Percentiles rank a stretch among this genome's conserved stretches.
phyloP scores from a whole-genome alignment of 2,888 invertebrate genomes.

The Cosmopolites sordidus region DNA sequence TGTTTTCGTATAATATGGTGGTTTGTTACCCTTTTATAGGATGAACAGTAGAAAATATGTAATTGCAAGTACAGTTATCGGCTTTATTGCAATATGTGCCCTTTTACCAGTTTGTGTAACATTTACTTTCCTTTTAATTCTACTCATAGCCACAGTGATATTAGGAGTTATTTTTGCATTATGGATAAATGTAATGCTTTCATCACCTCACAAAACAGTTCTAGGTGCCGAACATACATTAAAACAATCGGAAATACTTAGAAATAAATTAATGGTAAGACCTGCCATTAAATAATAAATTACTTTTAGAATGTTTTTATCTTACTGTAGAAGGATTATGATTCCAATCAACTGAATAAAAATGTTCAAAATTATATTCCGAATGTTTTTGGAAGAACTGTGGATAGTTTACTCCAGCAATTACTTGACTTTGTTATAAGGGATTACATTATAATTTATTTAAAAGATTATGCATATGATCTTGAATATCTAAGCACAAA shows the following conservation, averaged over 20 bases:
- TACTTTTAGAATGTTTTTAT: too few species aligned
- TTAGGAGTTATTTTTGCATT: constrained; percentile 51
- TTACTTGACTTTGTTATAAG: constrained; percentile 73
- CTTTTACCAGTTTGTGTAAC: constrained; percentile 9
- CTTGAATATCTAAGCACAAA: constrained; percentile 49
- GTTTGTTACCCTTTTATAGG: constrained; percentile 18
- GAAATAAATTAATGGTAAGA: constrained; percentile 59
- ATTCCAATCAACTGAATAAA: constrained; percentile 30
- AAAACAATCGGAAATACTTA: constrained; percentile 58
- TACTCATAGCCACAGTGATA: constrained; percentile 15
- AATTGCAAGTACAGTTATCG: constrained; percentile 15
- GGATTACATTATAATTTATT: constrained; percentile 76
- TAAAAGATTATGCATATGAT: constrained; percentile 57
- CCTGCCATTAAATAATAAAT: too few species aligned
- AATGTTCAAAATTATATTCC: constrained; percentile 55
- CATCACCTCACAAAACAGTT: constrained; percentile 62
- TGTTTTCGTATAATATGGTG: background rate
- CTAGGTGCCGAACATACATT: constrained; percentile 57
- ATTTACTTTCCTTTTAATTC: constrained; percentile 27
- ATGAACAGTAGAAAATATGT: constrained; percentile 29
- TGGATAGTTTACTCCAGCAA: constrained; percentile 79
- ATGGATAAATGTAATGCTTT: constrained; percentile 62
- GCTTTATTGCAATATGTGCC: constrained; percentile 21
- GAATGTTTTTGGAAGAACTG: constrained; percentile 77
- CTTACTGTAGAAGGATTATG: constrained; percentile 43